A percentile compares a stretch with the other conserved stretches of the same genome.
Conservation (phyloP, 2,888 invertebrate genomes). For the Esperia sulphurella region DNA sequence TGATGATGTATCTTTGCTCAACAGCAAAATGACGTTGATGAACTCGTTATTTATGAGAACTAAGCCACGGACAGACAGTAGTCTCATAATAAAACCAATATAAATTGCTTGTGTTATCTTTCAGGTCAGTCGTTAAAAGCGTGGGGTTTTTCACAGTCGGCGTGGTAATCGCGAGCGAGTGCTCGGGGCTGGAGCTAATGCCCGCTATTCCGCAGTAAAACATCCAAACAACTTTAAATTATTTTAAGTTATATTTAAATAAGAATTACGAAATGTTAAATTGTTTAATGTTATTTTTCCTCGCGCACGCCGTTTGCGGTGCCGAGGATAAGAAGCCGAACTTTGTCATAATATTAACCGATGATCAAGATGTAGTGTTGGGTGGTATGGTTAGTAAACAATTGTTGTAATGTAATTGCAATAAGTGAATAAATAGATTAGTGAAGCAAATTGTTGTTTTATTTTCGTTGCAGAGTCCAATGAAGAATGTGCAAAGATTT, state of each 20-base stretch:
- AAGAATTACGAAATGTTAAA: conserved; percentile 49
- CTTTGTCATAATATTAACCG: conserved; percentile 88
- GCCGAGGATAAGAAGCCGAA: conserved; percentile 75
- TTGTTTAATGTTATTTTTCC: conserved; percentile 51
- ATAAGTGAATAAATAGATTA: conserved; percentile 50
- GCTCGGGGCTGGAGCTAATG: conserved; percentile 86
- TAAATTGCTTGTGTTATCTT: conserved; percentile 39
- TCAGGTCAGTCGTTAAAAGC: conserved; percentile 90
- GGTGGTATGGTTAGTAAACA: conserved; percentile 84
- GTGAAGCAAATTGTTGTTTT: conserved; percentile 37
- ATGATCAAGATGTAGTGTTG: conserved; percentile 91
- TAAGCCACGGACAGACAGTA: not conserved
- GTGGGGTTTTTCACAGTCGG: conserved; percentile 88
- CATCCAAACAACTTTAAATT: conserved; percentile 23
- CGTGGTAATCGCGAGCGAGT: conserved; percentile 88
- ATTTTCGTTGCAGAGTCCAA: conserved; percentile 80
- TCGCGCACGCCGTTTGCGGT: conserved; percentile 32
- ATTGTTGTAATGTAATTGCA: conserved; percentile 18
- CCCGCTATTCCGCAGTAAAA: conserved; percentile 74
- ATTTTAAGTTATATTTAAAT: conserved; percentile 18
- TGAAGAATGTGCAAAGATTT: conserved; percentile 81
- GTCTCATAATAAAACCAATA: conserved; percentile 2
- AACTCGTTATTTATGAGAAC: too few relatives aligned
- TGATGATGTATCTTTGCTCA: too few relatives aligned
- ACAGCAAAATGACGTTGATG: too few relatives aligned